phyloP scores from a whole-genome alignment of 2,797 vertebrate species.

The Gymnocypris eckloni region DNA sequence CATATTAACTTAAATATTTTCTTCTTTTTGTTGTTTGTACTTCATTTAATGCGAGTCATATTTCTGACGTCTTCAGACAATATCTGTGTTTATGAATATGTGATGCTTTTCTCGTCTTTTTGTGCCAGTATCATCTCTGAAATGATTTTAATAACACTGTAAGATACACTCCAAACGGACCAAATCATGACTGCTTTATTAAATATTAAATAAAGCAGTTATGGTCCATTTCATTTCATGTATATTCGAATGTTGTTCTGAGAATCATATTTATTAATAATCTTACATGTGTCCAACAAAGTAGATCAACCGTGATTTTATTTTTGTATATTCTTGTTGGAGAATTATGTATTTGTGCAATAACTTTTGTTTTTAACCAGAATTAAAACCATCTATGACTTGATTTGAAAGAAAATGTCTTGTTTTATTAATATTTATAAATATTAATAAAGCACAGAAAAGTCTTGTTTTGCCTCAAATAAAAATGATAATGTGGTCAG shows the following conservation, averaged over 20 bases:
- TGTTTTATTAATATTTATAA: no score
- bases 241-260: slow-evolving; percentile 48
- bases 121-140: slow-evolving; percentile 65
- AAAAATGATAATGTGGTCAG: no score
- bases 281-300: slow-evolving; percentile 66
- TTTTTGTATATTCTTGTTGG: slow-evolving; percentile 54
- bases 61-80: slow-evolving; percentile 12
- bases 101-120: neutral
- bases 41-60: neutral
- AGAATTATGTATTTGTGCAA: slow-evolving; percentile 77
- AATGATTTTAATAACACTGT: slow-evolving; percentile 10
- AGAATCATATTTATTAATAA: slow-evolving; percentile 73
- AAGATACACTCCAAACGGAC: slow-evolving; percentile 7
- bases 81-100: slow-evolving; percentile 28
- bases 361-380: slow-evolving; percentile 67
- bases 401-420: neutral
- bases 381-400: slow-evolving; percentile 21
- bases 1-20: slow-evolving; percentile 35
- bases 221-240: slow-evolving; percentile 58
- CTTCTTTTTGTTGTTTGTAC: slow-evolving; percentile 30
- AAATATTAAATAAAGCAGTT: slow-evolving; percentile 18
- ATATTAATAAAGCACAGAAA: no score
- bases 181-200: slow-evolving; percentile 13
- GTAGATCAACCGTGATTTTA: slow-evolving; percentile 59
- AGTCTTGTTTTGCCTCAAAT: no score